Base-by-base conservation (phyloP, 2,797 vertebrate genomes). In the Enteromius fasciolatus region DNA sequence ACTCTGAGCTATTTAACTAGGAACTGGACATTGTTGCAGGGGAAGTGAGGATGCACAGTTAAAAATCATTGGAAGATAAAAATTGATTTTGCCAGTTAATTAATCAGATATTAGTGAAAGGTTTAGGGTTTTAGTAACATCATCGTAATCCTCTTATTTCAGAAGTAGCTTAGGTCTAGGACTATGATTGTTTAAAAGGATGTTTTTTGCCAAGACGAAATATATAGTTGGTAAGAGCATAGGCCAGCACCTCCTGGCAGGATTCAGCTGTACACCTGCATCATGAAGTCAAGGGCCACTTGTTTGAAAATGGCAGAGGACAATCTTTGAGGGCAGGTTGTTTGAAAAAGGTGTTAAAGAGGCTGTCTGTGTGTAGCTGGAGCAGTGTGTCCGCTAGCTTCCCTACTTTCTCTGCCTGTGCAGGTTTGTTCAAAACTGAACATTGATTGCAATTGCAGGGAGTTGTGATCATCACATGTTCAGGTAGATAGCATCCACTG, bases 341-440 rank as follows among this genome's bases (percentile, higher is more conserved):
- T 74, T 52, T 76, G 52, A 61, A 57, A 61, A 15, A 25, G 25
- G 5, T 66, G 46, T 31, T 75, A 46, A 76, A 76, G 46, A 50
- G 28, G 10, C 23, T 44, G 25, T 72, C 18, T 46, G 14, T 50
- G 69, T 73, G 25, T 11, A 48, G 20, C 52, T 41, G 7, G 31
- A 66, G 33, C 7, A 23, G 17, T 66, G 4, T 36, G 28, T 48
- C 68, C 2, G 4, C 31, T 41, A 54, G 36, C 23, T 25, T 25
- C 1, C 1, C 48, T 9, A n/a, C n/a, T 74, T 73, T 66, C 31
- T 78, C 44, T 33, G 28, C 61, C 10, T 78, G 44, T 31, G 11
- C 57, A 36, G 64, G 57, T 80, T 80, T 44, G 11, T 11, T 80
- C 11, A n/a, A 4, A 79, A 54, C 33, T 44, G 50, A 36, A 68